Percentiles rank a stretch among this genome's conserved stretches.
Evolutionary conservation across 2,113 vertebrate species (phyloP).

Genomic region (Phrynosoma platyrhinos): DNA sequence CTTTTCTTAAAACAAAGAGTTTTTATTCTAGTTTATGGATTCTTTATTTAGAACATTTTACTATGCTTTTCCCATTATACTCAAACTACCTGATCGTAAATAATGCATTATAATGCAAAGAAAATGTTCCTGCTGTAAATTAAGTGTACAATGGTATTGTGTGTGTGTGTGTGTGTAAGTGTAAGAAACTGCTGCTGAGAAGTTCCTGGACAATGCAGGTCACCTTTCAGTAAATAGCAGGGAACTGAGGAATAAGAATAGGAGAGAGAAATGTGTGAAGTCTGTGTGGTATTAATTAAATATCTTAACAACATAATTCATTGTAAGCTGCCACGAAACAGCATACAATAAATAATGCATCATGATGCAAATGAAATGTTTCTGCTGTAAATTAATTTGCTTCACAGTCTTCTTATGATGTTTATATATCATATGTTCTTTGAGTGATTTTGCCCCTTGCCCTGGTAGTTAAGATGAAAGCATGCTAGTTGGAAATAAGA

Average conservation of each 20-base stretch:
- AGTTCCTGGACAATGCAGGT: not conserved
- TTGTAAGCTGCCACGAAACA: not conserved
- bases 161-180: not conserved
- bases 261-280: not conserved
- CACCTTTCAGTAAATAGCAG: not conserved
- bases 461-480: not conserved
- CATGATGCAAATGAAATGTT: conserved; percentile 5
- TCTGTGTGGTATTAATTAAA: not conserved
- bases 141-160: not conserved
- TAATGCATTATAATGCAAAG: conserved; percentile 1
- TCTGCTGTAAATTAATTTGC: not conserved
- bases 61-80: not conserved
- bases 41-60: not conserved
- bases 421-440: not conserved
- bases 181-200: not conserved
- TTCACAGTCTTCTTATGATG: not conserved
- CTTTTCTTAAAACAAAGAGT: not conserved
- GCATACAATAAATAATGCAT: conserved; percentile 13
- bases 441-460: not conserved
- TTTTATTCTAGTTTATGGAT: not conserved
- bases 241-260: not conserved
- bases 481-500: too few relatives aligned
- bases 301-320: not conserved
- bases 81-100: not conserved
- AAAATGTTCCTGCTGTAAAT: not conserved